Evolutionary conservation across 2,113 vertebrate species (phyloP).

Genomic region (Rana temporaria): DNA sequence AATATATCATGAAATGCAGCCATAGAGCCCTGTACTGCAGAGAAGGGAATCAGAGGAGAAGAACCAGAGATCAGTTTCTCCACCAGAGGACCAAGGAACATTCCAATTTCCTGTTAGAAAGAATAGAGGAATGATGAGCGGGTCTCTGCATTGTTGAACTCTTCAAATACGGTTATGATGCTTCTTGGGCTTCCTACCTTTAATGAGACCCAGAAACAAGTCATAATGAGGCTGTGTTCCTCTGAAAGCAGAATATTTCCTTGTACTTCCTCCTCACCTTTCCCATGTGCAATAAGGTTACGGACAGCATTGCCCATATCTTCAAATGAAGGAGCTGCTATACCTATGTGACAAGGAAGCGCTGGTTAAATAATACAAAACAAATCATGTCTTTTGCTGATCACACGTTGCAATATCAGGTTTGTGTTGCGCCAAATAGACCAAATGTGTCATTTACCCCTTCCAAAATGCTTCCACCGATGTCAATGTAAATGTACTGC

Average conservation of each 20-base stretch:
- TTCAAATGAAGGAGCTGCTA: conserved; percentile 82
- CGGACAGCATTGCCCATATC: conserved; percentile 89
- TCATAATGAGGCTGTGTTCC: conserved; percentile 86
- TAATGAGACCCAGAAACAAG: conserved; percentile 91
- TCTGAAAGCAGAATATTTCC: conserved; percentile 80
- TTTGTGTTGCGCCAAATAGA: too few species aligned
- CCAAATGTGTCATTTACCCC: too few species aligned
- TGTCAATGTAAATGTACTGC: too few species aligned
- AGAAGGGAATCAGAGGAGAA: conserved; percentile 60
- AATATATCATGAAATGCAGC: conserved; percentile 83
- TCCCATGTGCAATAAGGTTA: conserved; percentile 75
- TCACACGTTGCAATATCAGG: too few species aligned
- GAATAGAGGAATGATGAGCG: background rate
- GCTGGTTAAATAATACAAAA: too few species aligned
- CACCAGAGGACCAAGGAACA: conserved; percentile 77
- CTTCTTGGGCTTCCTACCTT: conserved; percentile 74
- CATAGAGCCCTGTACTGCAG: conserved; percentile 70
- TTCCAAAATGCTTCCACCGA: too few species aligned
- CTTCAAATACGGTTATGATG: background rate
- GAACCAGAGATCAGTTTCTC: conserved; percentile 68
- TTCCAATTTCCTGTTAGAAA: conserved; percentile 73
- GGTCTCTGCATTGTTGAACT: too few species aligned
- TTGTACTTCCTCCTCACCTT: conserved; percentile 63
- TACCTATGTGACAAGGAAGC: conserved; percentile 60
- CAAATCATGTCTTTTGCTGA: too few species aligned